Evolutionary conservation across 2,888 invertebrate species (phyloP), one percentile per base, ranked within the genome.

Genomic region (Sepiola atlantica): DNA sequence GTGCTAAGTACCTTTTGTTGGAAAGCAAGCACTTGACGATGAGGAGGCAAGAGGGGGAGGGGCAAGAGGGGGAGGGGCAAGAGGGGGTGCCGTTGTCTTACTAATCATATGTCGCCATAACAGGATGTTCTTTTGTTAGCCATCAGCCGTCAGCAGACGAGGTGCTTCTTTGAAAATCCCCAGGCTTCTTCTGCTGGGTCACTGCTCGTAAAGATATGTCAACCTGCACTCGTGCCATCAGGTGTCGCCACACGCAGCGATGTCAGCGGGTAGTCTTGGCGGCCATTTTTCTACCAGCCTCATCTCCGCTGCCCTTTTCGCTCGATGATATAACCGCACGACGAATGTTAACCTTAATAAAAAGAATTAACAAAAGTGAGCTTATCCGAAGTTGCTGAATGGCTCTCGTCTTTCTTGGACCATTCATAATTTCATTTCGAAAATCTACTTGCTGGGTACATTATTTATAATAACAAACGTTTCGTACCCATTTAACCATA

Each of bases 381-480:
- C n/a, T 77, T 61, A 28, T 61, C 24, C 21, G 28, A 77, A 77
- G n/a, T n/a, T 77, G 32, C 77, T 77, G 77, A 77, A 77, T 77
- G 32, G n/a, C 77, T 77, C 77, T 77, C 32, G 77, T 77, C n/a
- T 77, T 77, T 32, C n/a, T n/a, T 77, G 77, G n/a, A 18, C n/a
- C 77, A n/a, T 77, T n/a, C 77, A n/a, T 77, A 77, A 77, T 77
- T 77, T 77, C 77, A n/a, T 77, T 77, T 77, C 45, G 77, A 77
- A 77, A 77, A 77, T 77, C 77, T n/a, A 77, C 32, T 77, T 77
- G 1, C n/a, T 14, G n/a, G n/a, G 77, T 77, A 77, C 32, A 32
- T n/a, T 12, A 77, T 4, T n/a, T 32, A 77, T 18, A 77, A 45
- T 45, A 45, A 45, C 45, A 45, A 45, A 45, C 45, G 45, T 2